Percentiles rank a stretch among this genome's conserved stretches.
phyloP scores from a whole-genome alignment of 2,888 invertebrate genomes.

The Siphlonurus alternatus region DNA sequence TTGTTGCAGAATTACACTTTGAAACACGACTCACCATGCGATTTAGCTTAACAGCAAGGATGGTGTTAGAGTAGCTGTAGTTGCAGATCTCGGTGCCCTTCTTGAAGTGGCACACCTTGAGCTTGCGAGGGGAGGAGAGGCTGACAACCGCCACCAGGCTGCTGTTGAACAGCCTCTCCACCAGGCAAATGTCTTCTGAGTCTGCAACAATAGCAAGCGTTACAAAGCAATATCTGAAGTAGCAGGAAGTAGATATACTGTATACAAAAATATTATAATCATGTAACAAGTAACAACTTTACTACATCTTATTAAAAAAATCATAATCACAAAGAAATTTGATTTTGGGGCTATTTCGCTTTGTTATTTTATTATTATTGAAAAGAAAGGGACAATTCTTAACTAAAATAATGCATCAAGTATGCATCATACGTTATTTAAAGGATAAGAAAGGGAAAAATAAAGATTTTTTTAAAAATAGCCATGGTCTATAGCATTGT shows the following conservation, averaged over 20 bases:
- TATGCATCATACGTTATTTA: too few relatives aligned
- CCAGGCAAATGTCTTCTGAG: constrained; percentile 71
- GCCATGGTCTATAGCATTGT: too few relatives aligned
- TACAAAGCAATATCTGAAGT: neutral
- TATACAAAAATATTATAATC: too few relatives aligned
- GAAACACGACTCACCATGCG: constrained; percentile 64
- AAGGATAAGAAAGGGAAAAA: too few relatives aligned
- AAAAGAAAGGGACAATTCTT: too few relatives aligned
- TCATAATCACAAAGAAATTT: neutral
- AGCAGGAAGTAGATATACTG: too few relatives aligned
- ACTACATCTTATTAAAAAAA: neutral
- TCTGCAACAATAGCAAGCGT: constrained; percentile 25
- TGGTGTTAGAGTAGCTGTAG: constrained; percentile 88
- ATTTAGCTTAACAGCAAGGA: constrained; percentile 88
- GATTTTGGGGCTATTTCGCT: too few relatives aligned
- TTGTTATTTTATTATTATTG: too few relatives aligned
- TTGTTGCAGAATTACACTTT: too few relatives aligned
- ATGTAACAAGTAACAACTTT: too few relatives aligned
- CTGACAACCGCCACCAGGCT: constrained; percentile 92
- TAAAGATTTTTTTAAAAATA: too few relatives aligned
- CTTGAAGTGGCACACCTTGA: constrained; percentile 94
- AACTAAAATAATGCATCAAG: too few relatives aligned
- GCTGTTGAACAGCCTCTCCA: constrained; percentile 93
- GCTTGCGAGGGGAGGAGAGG: constrained; percentile 71
- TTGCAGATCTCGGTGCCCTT: constrained; percentile 97